Evolutionary conservation across 1,140 invertebrate genomes (phyloP).

Genomic region (Eupeodes corollae): DNA sequence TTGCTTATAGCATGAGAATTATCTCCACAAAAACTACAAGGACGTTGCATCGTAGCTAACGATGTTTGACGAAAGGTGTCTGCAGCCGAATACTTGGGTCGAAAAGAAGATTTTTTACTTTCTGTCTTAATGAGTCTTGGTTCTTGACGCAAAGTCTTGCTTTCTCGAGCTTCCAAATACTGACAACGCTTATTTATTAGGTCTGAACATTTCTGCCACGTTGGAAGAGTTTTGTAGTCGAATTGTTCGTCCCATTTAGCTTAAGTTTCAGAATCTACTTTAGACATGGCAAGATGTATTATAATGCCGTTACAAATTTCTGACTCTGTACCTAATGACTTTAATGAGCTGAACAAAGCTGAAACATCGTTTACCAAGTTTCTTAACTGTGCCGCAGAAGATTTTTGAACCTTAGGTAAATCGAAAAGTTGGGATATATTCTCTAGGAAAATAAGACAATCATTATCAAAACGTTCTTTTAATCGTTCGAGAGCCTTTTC

Average conservation of each 20-base stretch:
- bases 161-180: not conserved
- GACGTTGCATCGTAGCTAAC: too few relatives aligned
- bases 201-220: not conserved
- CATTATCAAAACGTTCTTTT: constrained; percentile 5
- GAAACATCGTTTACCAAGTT: constrained; percentile 1
- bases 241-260: constrained; percentile 1
- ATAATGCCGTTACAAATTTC: constrained; percentile 1
- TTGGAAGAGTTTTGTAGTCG: not conserved
- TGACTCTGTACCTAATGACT: not conserved
- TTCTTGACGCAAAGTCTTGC: not conserved
- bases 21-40: too few relatives aligned
- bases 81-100: too few relatives aligned
- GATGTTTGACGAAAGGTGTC: too few relatives aligned
- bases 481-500: not conserved
- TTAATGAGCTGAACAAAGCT: constrained; percentile 1
- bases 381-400: not conserved
- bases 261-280: not conserved
- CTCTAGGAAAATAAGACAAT: constrained; percentile 2
- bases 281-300: not conserved
- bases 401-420: not conserved
- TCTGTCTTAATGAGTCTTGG: not conserved
- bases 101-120: too few relatives aligned
- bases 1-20: too few relatives aligned
- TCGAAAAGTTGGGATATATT: constrained; percentile 1
- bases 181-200: constrained; percentile 1